Evolutionary conservation across 2,113 vertebrate genomes (phyloP), one percentile per base, ranked within the genome.

Genomic region (Scartelaos histophorus): DNA sequence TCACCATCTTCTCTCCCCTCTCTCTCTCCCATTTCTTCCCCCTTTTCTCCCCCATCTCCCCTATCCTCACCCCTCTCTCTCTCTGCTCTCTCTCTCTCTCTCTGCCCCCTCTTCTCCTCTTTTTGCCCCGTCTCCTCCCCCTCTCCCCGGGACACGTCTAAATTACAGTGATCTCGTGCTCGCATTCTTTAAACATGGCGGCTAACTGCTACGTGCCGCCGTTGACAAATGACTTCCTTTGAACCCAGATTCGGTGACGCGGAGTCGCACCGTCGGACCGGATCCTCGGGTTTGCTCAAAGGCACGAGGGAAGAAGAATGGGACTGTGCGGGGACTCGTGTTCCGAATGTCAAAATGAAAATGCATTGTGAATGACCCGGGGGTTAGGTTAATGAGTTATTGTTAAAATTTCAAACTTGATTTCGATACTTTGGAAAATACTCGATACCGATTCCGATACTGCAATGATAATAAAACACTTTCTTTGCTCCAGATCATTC

Each of bases 181-280:
- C 91, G 94, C 93, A 91, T 92, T 66, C 69, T 82, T 83, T 66
- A 80, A 91, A 94, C 29, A 91, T 88, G 89, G 92, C 24, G 6
- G 58, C 25, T 61, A 29, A 29, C 58, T 61, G 58, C 58, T 58
- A 58, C 56, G 88, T 93, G 89, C 90, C 86, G 86, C 75, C 79
- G 87, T 76, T 93, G 92, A 94, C 93, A 94, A 93, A 94, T 93
- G 89, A 93, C 91, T 94, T 93, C 91, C 93, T 93, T 92, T 92
- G 87, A 90, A 92, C 88, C 82, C 73, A 61, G 85, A 79, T 80
- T 86, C 86, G 83, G 65, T 51, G 72, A 74, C 79, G 69, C 21
- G 56, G 80, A 85, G 84, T 73, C 85, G 1, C 70, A 34, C 56
- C 58, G 85, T 80, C 87, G 86, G 79, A 67, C 71, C 56, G 6